phyloP scores from a whole-genome alignment of 2,888 invertebrate genomes.

The Drosophila lutescens region DNA sequence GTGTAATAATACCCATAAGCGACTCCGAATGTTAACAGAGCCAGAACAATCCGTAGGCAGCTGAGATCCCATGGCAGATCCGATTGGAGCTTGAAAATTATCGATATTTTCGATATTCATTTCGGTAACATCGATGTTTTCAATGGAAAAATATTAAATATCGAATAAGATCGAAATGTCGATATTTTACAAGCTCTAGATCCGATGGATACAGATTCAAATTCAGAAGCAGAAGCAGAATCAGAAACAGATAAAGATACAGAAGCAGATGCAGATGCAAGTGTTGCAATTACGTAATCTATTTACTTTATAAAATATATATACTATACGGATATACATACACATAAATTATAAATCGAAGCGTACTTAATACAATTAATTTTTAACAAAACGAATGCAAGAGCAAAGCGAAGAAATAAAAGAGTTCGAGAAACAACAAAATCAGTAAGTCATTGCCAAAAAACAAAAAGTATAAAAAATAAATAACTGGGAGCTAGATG shows the following conservation, averaged over 20 bases:
- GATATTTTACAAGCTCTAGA: background rate
- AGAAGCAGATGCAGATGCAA: constrained; percentile 32
- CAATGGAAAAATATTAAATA: no score
- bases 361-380: constrained; percentile 60
- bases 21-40: constrained; percentile 34
- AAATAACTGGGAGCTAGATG: background rate
- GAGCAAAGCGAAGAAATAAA: constrained; percentile 5
- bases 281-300: constrained; percentile 79
- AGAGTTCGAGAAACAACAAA: constrained; percentile 60
- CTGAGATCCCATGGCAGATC: background rate
- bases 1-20: constrained; percentile 30
- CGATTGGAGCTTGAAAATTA: no score
- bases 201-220: constrained; percentile 7
- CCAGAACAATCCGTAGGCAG: constrained; percentile 36
- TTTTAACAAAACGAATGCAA: constrained; percentile 53
- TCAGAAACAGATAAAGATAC: constrained; percentile 2
- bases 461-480: constrained; percentile 27
- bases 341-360: constrained; percentile 47
- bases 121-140: no score
- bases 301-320: constrained; percentile 75
- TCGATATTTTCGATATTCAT: no score
- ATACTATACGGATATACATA: constrained; percentile 59
- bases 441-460: constrained; percentile 78
- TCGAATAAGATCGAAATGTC: no score
- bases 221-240: background rate